Evolutionary conservation across 2,888 invertebrate species (phyloP).

Genomic region (Hirudinaria manillensis): DNA sequence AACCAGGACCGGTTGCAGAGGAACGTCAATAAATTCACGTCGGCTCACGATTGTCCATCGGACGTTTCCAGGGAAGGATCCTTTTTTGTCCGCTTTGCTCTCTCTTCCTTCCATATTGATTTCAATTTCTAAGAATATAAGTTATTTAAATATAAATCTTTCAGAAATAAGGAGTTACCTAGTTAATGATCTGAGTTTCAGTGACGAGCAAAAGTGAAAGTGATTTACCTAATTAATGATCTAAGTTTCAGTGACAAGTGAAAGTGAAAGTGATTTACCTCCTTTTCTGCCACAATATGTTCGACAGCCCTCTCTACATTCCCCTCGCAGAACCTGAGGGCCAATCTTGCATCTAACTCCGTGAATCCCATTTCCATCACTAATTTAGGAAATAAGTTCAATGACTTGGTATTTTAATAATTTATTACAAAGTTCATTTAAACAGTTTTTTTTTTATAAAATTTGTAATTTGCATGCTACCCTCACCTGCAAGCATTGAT

Average conservation of each 20-base stretch:
- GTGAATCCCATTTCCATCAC: slow-evolving; percentile 66
- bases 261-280: slow-evolving; percentile 45
- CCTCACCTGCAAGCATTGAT: slow-evolving; percentile 53
- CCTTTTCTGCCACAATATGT: slow-evolving; percentile 59
- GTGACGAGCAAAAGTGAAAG: no score
- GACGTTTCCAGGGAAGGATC: neutral
- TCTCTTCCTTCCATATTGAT: slow-evolving; percentile 33
- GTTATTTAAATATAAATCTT: slow-evolving; percentile 1
- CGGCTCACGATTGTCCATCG: neutral
- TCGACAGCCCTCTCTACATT: slow-evolving; percentile 63
- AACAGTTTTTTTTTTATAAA: no score
- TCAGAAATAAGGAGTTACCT: neutral
- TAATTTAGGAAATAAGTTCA: slow-evolving; percentile 31
- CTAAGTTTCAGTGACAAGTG: neutral
- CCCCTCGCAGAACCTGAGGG: slow-evolving; percentile 62
- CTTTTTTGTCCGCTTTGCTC: slow-evolving; percentile 33
- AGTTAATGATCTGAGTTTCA: neutral
- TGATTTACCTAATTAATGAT: neutral
- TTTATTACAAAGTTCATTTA: neutral
- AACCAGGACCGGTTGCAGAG: no score
- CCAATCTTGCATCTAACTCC: slow-evolving; percentile 65
- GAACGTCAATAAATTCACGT: no score
- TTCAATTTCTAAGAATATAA: slow-evolving; percentile 36
- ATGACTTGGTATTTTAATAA: neutral
- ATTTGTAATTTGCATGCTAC: no score